A percentile compares a stretch with the other conserved stretches of the same genome.
Evolutionary conservation across 1,140 invertebrate species (phyloP).

Genomic region (Drosophila santomea): DNA sequence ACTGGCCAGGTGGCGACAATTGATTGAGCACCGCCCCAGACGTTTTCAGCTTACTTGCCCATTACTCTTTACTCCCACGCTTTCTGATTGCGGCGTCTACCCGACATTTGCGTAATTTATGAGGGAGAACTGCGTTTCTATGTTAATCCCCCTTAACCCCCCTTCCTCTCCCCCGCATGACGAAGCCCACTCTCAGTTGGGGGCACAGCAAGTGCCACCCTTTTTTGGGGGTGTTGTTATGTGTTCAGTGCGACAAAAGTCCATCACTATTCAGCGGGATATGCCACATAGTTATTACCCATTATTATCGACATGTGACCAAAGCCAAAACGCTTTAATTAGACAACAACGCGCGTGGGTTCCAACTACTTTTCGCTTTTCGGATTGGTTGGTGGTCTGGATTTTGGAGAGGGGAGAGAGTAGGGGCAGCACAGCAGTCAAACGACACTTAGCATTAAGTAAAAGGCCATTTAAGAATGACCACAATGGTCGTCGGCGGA

Average conservation of each 20-base stretch:
- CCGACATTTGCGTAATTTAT: constrained; percentile 40
- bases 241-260: too few relatives aligned
- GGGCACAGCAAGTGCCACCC: neutral
- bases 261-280: constrained; percentile 30
- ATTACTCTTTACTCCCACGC: neutral
- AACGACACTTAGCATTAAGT: constrained; percentile 76
- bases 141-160: constrained; percentile 1
- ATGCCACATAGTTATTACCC: constrained; percentile 27
- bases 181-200: neutral
- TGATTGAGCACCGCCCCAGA: constrained; percentile 28
- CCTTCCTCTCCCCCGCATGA: neutral
- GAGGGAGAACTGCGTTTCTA: constrained; percentile 25
- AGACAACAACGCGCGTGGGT: constrained; percentile 16
- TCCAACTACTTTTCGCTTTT: constrained; percentile 4
- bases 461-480: constrained; percentile 78
- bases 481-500: constrained; percentile 1
- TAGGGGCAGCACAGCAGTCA: constrained; percentile 21
- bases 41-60: neutral
- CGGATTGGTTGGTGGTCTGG: neutral
- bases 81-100: constrained; percentile 7
- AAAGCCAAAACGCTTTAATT: constrained; percentile 49
- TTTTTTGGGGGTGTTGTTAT: too few relatives aligned
- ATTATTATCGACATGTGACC: constrained; percentile 47
- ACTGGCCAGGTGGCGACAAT: constrained; percentile 41
- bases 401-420: neutral